Base-by-base conservation (phyloP, 2,113 vertebrate genomes). In the Salvelinus sp. region DNA sequence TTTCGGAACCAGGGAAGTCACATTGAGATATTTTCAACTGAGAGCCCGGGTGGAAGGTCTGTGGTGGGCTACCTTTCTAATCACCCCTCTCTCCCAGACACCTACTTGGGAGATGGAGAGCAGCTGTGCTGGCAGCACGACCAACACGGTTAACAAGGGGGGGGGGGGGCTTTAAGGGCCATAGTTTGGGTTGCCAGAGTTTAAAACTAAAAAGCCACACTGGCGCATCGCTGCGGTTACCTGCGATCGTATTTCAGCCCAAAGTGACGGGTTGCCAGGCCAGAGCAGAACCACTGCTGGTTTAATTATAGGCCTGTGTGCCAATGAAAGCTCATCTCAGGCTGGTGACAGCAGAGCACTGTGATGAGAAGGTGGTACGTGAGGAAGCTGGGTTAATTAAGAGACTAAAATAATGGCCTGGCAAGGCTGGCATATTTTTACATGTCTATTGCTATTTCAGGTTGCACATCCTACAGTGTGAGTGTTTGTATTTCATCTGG, bases 251-350 rank as follows among this genome's bases (percentile, higher is more conserved):
- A 76, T 83, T 83, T 88, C 79, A 73, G 10, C 10, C 58, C 44
- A 58, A 87, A 78, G 58, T 57, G 70, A 70, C 72, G 27, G 74
- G 69, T 60, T n/a, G 57, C 10, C 57, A 60, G 57, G 57, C 10
- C 57, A 60, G 57, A 20, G 10, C 75, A 76, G 73, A 66, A 44
- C 44, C 58, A 69, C 82, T 74, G 78, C 77, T 77, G 80, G 80
- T 85, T 82, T 91, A 89, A 88, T 90, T 88, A 89, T 86, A 90
- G 87, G 79, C 70, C 81, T 63, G 73, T 48, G 30, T 33, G 77
- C 65, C 78, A 78, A 69, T 50, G 48, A 3, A 82, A 70, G 80
- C 27, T 72, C 76, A 38, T 72, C 54, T 66, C 57, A 10, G 50
- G 20, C 58, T 64, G 80, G 48, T 82, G 85, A 89, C 87, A 88